Conservation (phyloP, 2,888 invertebrate species). For the Iselma pallidipennis region DNA sequence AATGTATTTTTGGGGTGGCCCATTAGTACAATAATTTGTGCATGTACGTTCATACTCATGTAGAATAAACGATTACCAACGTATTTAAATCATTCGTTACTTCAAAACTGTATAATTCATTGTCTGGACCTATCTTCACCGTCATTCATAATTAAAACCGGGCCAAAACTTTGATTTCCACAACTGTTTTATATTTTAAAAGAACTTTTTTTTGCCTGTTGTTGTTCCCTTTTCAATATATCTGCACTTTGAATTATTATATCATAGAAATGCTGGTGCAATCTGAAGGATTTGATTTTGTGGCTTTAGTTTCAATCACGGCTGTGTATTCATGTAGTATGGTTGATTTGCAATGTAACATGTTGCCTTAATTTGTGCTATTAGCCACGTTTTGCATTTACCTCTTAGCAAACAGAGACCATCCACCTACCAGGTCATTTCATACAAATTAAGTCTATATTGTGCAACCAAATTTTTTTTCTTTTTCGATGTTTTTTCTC, state of each 20-base stretch:
- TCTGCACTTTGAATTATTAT: no score
- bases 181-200: not conserved
- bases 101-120: conserved; percentile 8
- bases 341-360: conserved; percentile 44
- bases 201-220: not conserved
- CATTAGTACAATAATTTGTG: conserved; percentile 51
- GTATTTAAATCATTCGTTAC: conserved; percentile 31
- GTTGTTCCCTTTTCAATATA: not conserved
- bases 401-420: conserved; percentile 30
- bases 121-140: not conserved
- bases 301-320: conserved; percentile 47
- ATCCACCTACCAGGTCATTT: conserved; percentile 15
- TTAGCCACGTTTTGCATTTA: conserved; percentile 43
- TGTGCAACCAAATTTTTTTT: no score
- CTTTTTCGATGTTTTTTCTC: no score
- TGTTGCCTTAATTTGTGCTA: conserved; percentile 46
- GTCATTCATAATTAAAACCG: not conserved
- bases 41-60: conserved; percentile 42
- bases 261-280: no score
- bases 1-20: conserved; percentile 50
- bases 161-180: not conserved
- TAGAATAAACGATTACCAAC: conserved; percentile 42
- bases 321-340: conserved; percentile 42
- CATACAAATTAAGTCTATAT: conserved; percentile 23
- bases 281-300: no score